Conservation (phyloP, 2,888 invertebrate genomes). For the Dicranocentrus wangi region DNA sequence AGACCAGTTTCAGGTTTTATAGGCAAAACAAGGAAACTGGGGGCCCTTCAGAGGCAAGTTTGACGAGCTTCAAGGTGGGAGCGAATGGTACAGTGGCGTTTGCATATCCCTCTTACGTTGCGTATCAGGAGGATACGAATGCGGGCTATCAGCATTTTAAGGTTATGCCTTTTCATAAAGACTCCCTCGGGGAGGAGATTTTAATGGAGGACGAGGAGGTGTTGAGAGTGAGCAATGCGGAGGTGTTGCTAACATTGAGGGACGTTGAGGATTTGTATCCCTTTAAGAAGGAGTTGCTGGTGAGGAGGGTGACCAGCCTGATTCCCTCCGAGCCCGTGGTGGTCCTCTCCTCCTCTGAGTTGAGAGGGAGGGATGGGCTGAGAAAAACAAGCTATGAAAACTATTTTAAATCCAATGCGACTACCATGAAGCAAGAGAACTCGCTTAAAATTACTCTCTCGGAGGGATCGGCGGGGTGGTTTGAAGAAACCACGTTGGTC, state of each 20-base stretch:
- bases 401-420: background rate
- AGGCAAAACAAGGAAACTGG: slow-evolving; percentile 8
- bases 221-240: background rate
- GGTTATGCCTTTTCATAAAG: background rate
- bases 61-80: background rate
- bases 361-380: background rate
- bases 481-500: background rate
- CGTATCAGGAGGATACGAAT: background rate
- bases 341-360: background rate
- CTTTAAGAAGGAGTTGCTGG: background rate
- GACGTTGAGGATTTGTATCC: background rate
- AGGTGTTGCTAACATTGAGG: background rate
- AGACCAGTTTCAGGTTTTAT: background rate
- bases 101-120: slow-evolving; percentile 10
- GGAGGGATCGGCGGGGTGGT: background rate
- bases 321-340: background rate
- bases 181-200: background rate
- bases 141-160: background rate
- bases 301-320: background rate
- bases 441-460: background rate
- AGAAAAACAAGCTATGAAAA: slow-evolving; percentile 18
- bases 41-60: background rate
- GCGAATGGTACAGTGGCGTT: background rate
- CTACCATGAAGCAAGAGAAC: background rate
- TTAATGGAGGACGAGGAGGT: background rate